These are phyloP conservation scores for Darevskia nairensis DNA, from an alignment of 2,797 vertebrate species.

Conservation along the genomic window DNA sequence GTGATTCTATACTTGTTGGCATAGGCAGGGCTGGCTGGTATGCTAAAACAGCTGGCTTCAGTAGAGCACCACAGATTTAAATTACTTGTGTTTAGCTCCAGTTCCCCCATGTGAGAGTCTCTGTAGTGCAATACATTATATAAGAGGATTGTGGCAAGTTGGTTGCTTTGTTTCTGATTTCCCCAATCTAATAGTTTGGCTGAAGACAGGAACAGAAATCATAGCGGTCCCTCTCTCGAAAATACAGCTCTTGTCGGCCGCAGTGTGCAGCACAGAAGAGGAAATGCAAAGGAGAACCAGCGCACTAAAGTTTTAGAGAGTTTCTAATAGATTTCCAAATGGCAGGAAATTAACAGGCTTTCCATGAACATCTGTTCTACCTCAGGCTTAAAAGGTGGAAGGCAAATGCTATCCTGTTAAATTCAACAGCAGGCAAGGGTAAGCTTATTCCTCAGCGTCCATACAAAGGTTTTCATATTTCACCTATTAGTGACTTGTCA, in stretches of 20 bases:
- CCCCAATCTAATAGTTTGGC: conserved; percentile 48
- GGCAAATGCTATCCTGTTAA: conserved; percentile 70
- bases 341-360: conserved; percentile 74
- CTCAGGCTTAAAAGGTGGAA: conserved; percentile 71
- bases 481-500: conserved; percentile 28
- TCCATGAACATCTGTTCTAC: conserved; percentile 75
- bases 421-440: conserved; percentile 58
- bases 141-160: background rate
- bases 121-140: background rate
- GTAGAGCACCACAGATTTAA: background rate
- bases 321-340: conserved; percentile 72
- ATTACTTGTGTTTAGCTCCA: background rate
- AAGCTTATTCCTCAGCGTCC: conserved; percentile 55
- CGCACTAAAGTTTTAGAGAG: conserved; percentile 57
- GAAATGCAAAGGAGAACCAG: conserved; percentile 58
- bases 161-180: conserved; percentile 51
- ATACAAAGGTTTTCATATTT: background rate
- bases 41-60: no score
- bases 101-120: background rate
- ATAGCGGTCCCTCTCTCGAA: conserved; percentile 48
- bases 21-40: no score
- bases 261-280: conserved; percentile 42
- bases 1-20: no score
- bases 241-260: conserved; percentile 39
- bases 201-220: conserved; percentile 66